Percentiles rank a stretch among this genome's conserved stretches.
These are phyloP conservation scores for Hyppa rectilinea DNA, from an alignment of 2,888 invertebrate genomes.

Conservation along the genomic window DNA sequence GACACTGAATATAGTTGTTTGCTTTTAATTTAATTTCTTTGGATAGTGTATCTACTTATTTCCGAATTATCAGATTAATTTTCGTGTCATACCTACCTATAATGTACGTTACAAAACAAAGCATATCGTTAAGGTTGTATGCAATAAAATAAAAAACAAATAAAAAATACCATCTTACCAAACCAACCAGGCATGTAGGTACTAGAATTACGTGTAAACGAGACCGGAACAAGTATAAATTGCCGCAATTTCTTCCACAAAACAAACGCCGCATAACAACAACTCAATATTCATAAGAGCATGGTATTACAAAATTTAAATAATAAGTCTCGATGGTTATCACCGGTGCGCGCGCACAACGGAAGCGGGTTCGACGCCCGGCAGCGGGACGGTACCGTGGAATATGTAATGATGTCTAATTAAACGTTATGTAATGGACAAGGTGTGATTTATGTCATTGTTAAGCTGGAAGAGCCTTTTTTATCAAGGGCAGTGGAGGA, in stretches of 20 bases:
- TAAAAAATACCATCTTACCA: background rate
- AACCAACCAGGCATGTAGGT: background rate
- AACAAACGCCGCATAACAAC: slow-evolving; percentile 41
- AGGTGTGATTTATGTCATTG: slow-evolving; percentile 57
- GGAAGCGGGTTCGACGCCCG: slow-evolving; percentile 87
- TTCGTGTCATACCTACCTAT: background rate
- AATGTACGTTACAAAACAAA: background rate
- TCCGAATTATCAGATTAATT: background rate
- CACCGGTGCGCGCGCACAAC: slow-evolving; percentile 69
- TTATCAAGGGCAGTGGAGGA: background rate
- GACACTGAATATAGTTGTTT: background rate
- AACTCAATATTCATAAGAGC: slow-evolving; percentile 55
- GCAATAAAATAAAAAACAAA: background rate
- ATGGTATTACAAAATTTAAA: slow-evolving; percentile 62
- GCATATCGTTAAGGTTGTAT: background rate
- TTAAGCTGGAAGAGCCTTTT: background rate
- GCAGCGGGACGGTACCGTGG: slow-evolving; percentile 80
- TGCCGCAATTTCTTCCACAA: slow-evolving; percentile 17
- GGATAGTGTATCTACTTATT: background rate
- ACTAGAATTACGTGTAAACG: slow-evolving; percentile 25
- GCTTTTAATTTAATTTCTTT: background rate
- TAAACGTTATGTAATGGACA: slow-evolving; percentile 68
- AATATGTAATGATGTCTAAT: slow-evolving; percentile 80
- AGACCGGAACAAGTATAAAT: slow-evolving; percentile 42
- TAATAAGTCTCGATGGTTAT: slow-evolving; percentile 73